phyloP scores from a whole-genome alignment of 2,797 vertebrate species.

The Cossypha caffra region DNA sequence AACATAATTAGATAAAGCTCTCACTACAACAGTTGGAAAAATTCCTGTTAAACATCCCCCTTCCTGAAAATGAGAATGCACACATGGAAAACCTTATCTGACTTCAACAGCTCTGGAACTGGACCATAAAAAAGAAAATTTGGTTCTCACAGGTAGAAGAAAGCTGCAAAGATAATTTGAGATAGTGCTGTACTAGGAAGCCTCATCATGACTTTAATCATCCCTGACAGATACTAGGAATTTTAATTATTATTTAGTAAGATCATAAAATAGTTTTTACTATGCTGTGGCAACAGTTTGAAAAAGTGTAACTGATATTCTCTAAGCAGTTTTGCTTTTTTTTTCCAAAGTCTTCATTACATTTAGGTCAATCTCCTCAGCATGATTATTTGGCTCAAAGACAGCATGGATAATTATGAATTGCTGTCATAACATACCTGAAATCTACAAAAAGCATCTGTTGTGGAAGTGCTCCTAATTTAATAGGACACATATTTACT shows the following conservation, averaged over 20 bases:
- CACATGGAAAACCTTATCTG: rapidly evolving
- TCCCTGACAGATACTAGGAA: neutral
- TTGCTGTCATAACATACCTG: neutral
- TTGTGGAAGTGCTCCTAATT: neutral
- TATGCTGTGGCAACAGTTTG: neutral
- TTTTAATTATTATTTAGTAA: neutral
- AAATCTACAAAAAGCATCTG: neutral
- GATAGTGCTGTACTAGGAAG: neutral
- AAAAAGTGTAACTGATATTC: neutral
- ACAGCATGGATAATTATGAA: neutral
- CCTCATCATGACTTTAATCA: neutral
- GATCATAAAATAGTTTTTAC: neutral
- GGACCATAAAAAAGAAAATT: neutral
- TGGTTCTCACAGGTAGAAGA: neutral
- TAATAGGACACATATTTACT: neutral
- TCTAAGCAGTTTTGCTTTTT: neutral
- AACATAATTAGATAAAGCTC: neutral
- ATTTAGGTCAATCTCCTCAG: neutral
- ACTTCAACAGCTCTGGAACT: neutral
- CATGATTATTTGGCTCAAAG: neutral
- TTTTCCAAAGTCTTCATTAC: neutral
- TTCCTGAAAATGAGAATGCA: neutral
- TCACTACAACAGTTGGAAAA: rapidly evolving
- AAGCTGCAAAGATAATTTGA: neutral
- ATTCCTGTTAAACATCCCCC: neutral